Percentiles rank a stretch among this genome's conserved stretches.
Conservation (phyloP, 2,888 invertebrate species). For the Hemistola chrysoprasaria region DNA sequence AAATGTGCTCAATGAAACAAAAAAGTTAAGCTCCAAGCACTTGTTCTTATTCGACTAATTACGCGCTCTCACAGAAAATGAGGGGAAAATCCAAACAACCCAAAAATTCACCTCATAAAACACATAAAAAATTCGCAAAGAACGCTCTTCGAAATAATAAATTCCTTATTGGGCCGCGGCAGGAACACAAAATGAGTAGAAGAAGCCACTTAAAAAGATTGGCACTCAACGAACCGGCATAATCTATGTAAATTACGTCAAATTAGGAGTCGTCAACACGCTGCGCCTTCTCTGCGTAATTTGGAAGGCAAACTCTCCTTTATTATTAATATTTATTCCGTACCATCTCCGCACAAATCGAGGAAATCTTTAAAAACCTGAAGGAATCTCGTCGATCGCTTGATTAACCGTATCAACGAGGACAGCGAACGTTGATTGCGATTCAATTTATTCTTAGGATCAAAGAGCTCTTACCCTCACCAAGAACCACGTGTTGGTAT, state of each 20-base stretch:
- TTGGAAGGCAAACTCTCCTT: slow-evolving; percentile 77
- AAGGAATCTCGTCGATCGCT: slow-evolving; percentile 55
- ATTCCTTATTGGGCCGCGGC: slow-evolving; percentile 65
- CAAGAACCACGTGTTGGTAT: no score
- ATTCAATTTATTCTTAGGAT: slow-evolving; percentile 1
- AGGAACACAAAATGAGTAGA: slow-evolving; percentile 75
- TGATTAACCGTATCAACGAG: slow-evolving; percentile 71
- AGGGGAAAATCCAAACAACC: slow-evolving; percentile 35
- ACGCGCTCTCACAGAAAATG: slow-evolving; percentile 20
- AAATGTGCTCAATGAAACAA: slow-evolving; percentile 5
- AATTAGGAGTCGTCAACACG: slow-evolving; percentile 81
- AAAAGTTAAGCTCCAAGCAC: slow-evolving; percentile 3
- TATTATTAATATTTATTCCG: slow-evolving; percentile 82
- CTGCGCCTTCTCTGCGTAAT: slow-evolving; percentile 68
- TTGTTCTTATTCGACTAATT: slow-evolving; percentile 23
- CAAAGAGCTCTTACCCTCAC: slow-evolving; percentile 1
- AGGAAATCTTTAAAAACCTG: slow-evolving; percentile 48
- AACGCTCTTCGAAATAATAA: slow-evolving; percentile 67
- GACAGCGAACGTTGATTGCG: slow-evolving; percentile 27
- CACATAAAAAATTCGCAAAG: slow-evolving; percentile 52
- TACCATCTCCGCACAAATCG: slow-evolving; percentile 59
- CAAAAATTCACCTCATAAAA: slow-evolving; percentile 43
- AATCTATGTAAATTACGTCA: slow-evolving; percentile 82
- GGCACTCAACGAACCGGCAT: slow-evolving; percentile 81
- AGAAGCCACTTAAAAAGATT: slow-evolving; percentile 82